A percentile compares a stretch with the other conserved stretches of the same genome.
Conservation (phyloP, 2,888 invertebrate species). For the Acronicta alni region DNA sequence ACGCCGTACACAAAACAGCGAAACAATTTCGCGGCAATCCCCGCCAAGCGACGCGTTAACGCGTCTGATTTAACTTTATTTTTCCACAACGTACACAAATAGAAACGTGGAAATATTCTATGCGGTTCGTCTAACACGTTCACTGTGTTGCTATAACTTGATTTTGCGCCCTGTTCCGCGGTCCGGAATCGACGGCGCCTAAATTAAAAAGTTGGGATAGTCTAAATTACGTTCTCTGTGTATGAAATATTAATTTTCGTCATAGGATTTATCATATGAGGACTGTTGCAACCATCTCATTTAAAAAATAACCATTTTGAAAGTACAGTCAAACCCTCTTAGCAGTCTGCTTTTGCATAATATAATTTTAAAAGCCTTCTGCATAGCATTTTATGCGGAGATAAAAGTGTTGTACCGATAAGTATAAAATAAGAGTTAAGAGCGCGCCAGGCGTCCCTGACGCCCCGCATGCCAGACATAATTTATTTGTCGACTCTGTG, state of each 20-base stretch:
- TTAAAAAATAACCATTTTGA: slow-evolving; percentile 52
- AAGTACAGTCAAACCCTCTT: slow-evolving; percentile 62
- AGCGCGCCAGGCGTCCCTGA: slow-evolving; percentile 60
- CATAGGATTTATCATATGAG: slow-evolving; percentile 35
- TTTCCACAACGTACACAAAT: slow-evolving; percentile 66
- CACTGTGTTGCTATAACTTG: slow-evolving; percentile 53
- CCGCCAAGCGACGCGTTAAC: slow-evolving; percentile 75
- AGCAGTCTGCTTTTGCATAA: slow-evolving; percentile 59
- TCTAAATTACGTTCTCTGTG: slow-evolving; percentile 17
- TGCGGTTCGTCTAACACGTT: slow-evolving; percentile 53
- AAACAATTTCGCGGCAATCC: slow-evolving; percentile 78
- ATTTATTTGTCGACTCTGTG: slow-evolving; percentile 67
- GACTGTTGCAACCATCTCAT: slow-evolving; percentile 43
- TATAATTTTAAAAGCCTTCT: slow-evolving; percentile 79
- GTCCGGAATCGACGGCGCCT: slow-evolving; percentile 32
- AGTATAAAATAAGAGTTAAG: slow-evolving; percentile 77
- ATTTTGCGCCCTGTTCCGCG: slow-evolving; percentile 43
- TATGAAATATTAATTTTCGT: slow-evolving; percentile 18
- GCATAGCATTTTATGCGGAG: slow-evolving; percentile 77
- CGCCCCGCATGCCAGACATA: slow-evolving; percentile 62
- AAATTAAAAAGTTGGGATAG: slow-evolving; percentile 51
- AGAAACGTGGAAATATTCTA: slow-evolving; percentile 55
- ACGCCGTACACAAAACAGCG: slow-evolving; percentile 73
- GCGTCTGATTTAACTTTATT: slow-evolving; percentile 80
- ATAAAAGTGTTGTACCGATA: slow-evolving; percentile 83